Percentiles rank a stretch among this genome's conserved stretches.
phyloP scores from a whole-genome alignment of 2,113 vertebrate genomes.

The Chaetodon trifascialis region DNA sequence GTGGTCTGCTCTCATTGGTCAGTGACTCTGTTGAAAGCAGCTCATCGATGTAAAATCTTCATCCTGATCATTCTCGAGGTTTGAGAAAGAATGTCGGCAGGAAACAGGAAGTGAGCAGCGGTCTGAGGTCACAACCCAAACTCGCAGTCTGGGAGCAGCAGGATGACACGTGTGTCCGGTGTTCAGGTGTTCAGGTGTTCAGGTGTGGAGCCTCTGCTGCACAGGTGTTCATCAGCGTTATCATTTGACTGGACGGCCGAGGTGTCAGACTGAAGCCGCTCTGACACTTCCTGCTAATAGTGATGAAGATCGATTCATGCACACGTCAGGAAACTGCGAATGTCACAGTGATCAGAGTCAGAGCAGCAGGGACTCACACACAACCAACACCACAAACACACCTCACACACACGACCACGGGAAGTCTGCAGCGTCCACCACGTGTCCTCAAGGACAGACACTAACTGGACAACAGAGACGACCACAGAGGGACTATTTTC shows the following conservation, averaged over 20 bases:
- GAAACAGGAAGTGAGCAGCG: too few relatives aligned
- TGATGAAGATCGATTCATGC: not conserved
- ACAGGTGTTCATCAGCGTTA: not conserved
- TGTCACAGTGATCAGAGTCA: constrained; percentile 15
- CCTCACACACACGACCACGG: not conserved
- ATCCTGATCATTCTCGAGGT: too few relatives aligned
- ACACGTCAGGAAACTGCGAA: not conserved
- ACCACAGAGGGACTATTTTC: too few relatives aligned
- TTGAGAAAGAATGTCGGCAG: too few relatives aligned
- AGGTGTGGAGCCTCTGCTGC: not conserved
- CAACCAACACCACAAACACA: not conserved
- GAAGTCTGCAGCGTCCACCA: too few relatives aligned
- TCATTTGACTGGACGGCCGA: not conserved
- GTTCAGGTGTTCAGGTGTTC: too few relatives aligned
- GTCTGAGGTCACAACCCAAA: too few relatives aligned
- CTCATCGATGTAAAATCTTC: too few relatives aligned
- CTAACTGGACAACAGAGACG: not conserved
- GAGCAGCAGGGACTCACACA: not conserved
- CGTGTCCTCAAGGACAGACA: too few relatives aligned
- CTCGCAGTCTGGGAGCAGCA: too few relatives aligned
- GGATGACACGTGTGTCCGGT: too few relatives aligned
- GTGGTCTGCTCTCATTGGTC: constrained; percentile 1
- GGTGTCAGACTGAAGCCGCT: not conserved
- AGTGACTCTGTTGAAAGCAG: too few relatives aligned
- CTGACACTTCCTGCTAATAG: constrained; percentile 15